Percentiles rank a stretch among this genome's conserved stretches.
Evolutionary conservation across 2,888 invertebrate species (phyloP).

Genomic region (Crepidodera aurea): DNA sequence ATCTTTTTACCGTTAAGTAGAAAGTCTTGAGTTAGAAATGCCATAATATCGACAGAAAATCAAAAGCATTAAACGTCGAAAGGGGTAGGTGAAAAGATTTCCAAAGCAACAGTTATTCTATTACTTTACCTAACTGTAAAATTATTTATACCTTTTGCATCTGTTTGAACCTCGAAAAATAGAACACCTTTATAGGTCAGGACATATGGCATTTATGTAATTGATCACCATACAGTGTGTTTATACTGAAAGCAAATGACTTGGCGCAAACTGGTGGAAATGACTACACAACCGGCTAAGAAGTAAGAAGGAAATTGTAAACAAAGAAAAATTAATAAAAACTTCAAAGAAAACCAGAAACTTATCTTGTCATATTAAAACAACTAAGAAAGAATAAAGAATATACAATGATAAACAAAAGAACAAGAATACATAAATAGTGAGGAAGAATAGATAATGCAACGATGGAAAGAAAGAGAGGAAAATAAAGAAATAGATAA

Average conservation of each 20-base stretch:
- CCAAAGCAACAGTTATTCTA: slow-evolving; percentile 4
- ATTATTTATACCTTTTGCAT: slow-evolving; percentile 27
- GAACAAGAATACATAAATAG: too few species aligned
- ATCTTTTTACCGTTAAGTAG: slow-evolving; percentile 30
- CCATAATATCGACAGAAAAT: slow-evolving; percentile 13
- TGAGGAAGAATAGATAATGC: too few species aligned
- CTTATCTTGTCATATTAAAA: too few species aligned
- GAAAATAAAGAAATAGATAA: too few species aligned
- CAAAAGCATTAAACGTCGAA: background rate
- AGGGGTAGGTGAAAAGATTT: slow-evolving; percentile 14
- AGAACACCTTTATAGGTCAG: slow-evolving; percentile 36
- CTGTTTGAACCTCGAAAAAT: slow-evolving; percentile 25
- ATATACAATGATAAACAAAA: too few species aligned
- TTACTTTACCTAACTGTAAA: background rate
- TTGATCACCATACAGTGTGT: slow-evolving; percentile 30
- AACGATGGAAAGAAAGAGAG: too few species aligned
- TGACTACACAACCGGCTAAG: slow-evolving; percentile 3
- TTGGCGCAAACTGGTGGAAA: slow-evolving; percentile 20
- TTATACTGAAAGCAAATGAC: slow-evolving; percentile 20
- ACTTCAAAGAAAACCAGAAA: too few species aligned
- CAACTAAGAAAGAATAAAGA: too few species aligned
- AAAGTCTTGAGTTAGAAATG: slow-evolving; percentile 10
- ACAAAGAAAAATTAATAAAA: too few species aligned
- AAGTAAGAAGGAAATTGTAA: too few species aligned
- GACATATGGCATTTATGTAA: slow-evolving; percentile 32